A percentile compares a stretch with the other conserved stretches of the same genome.
phyloP scores from a whole-genome alignment of 2,888 invertebrate species.

The Pheosia tremula region DNA sequence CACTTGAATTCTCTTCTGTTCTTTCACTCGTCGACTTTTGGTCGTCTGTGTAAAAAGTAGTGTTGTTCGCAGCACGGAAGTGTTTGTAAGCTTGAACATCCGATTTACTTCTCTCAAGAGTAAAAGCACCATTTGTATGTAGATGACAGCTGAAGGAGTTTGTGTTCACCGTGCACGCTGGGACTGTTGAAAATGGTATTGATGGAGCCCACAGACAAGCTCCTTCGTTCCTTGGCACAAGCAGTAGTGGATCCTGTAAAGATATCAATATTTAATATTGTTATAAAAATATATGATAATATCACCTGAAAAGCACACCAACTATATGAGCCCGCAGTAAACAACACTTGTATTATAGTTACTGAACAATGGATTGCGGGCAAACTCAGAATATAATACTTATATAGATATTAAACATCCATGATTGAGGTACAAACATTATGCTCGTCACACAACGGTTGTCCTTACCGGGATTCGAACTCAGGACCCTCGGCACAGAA shows the following conservation, averaged over 20 bases:
- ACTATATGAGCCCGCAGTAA: no score
- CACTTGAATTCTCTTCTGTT: slow-evolving; percentile 44
- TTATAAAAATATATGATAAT: no score
- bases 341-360: no score
- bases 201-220: slow-evolving; percentile 79
- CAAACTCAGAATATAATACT: no score
- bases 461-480: no score
- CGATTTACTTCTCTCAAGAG: slow-evolving; percentile 76
- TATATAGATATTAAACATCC: no score
- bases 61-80: slow-evolving; percentile 57
- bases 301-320: no score
- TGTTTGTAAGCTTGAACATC: slow-evolving; percentile 71
- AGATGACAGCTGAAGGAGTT: slow-evolving; percentile 77
- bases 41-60: slow-evolving; percentile 70
- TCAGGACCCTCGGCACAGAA: no score
- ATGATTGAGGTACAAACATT: no score
- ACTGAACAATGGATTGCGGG: no score
- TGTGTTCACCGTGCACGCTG: slow-evolving; percentile 72
- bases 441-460: no score
- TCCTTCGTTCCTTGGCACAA: slow-evolving; percentile 86
- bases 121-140: slow-evolving; percentile 71
- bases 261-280: slow-evolving; percentile 3
- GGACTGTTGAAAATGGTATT: slow-evolving; percentile 71
- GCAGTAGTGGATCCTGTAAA: slow-evolving; percentile 83
- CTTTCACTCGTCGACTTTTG: slow-evolving; percentile 34